phyloP scores from a whole-genome alignment of 1,140 invertebrate genomes.

The Yoshiicerus persimilis region DNA sequence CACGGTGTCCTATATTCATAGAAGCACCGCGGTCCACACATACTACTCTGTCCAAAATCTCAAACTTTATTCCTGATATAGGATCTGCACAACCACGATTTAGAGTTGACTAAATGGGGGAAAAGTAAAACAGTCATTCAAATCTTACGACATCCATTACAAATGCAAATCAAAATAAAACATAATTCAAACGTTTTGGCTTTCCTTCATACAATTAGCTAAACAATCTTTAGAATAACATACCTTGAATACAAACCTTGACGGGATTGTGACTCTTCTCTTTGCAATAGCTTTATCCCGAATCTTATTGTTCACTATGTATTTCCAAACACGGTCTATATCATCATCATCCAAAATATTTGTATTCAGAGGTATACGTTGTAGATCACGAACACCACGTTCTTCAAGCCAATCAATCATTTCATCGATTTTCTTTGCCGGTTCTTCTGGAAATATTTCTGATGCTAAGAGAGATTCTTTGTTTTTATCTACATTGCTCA shows the following conservation, averaged over 20 bases:
- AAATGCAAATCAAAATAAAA: not conserved
- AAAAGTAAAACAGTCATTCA: constrained; percentile 31
- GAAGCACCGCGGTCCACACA: constrained; percentile 42
- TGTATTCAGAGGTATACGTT: constrained; percentile 37
- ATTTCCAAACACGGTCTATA: constrained; percentile 41
- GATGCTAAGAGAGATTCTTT: constrained; percentile 22
- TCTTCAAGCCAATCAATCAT: constrained; percentile 43
- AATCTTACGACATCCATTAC: not conserved
- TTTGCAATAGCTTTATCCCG: not conserved
- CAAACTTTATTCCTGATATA: constrained; percentile 9
- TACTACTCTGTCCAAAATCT: constrained; percentile 41
- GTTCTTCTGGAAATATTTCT: constrained; percentile 39
- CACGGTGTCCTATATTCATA: constrained; percentile 33
- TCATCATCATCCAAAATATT: constrained; percentile 48
- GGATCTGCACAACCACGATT: constrained; percentile 41
- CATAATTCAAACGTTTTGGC: not conserved
- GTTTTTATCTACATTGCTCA: not conserved
- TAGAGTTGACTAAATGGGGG: constrained; percentile 44
- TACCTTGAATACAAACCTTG: constrained; percentile 37
- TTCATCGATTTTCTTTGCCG: constrained; percentile 20
- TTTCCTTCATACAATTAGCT: not conserved
- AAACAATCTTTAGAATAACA: not conserved
- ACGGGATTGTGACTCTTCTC: not conserved
- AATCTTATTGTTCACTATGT: constrained; percentile 3
- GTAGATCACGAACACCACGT: constrained; percentile 30